Evolutionary conservation across 2,888 invertebrate genomes (phyloP).

Genomic region (Melolontha melolontha): DNA sequence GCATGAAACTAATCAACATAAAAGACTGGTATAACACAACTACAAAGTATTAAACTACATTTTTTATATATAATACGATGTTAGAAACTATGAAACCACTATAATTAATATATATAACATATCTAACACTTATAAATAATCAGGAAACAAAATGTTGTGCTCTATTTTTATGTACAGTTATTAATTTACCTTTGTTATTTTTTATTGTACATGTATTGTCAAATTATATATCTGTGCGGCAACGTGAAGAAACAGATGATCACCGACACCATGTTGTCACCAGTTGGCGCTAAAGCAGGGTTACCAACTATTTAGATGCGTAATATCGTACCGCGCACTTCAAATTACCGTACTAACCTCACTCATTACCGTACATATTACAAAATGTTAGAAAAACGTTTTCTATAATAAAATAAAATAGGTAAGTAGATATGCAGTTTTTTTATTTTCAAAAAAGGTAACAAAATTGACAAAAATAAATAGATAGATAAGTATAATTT

Average conservation of each 20-base stretch:
- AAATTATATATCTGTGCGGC: not conserved
- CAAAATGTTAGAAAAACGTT: too few species aligned
- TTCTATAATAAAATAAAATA: too few species aligned
- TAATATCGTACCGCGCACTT: too few species aligned
- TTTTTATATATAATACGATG: constrained; percentile 12
- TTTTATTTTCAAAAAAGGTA: too few species aligned
- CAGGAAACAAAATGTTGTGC: constrained; percentile 17
- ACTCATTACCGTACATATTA: too few species aligned
- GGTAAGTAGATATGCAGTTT: too few species aligned
- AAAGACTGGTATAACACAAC: constrained; percentile 16
- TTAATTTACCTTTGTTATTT: constrained; percentile 10
- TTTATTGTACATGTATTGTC: not conserved
- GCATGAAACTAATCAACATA: constrained; percentile 16
- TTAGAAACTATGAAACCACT: constrained; percentile 22
- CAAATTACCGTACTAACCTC: too few species aligned
- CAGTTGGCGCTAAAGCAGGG: too few species aligned
- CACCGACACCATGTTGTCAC: too few species aligned
- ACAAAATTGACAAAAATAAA: too few species aligned
- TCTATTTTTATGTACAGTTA: constrained; percentile 16
- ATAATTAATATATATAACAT: constrained; percentile 17
- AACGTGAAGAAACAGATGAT: constrained; percentile 6
- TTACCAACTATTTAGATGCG: too few species aligned
- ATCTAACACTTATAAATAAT: constrained; percentile 18
- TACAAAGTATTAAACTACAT: constrained; percentile 17
- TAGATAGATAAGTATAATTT: too few species aligned